Evolutionary conservation across 1,140 invertebrate species (phyloP), one percentile per base, ranked within the genome.

Genomic region (Bacillus rossius): DNA sequence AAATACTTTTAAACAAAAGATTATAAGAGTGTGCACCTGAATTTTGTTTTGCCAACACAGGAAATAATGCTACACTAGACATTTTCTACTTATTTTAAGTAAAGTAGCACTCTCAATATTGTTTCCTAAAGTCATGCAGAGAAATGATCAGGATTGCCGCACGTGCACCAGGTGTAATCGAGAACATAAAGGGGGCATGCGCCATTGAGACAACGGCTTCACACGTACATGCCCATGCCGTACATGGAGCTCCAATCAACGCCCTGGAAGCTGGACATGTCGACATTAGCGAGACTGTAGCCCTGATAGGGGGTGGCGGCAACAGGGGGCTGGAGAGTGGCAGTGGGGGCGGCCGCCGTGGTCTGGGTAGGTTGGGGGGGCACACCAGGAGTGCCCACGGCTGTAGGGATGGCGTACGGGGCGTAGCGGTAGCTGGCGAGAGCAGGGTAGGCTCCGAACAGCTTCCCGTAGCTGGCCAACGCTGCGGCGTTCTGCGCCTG

Each of bases 161-260:
- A 34, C 29, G 29, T 34, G 29, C 29, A 34, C 29, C 29, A 34
- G 29, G 29, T 34, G 29, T 4, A 34, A 34, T 7, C 29, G 10
- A 34, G 29, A 34, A 34, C 29, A 10, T 34, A 34, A 34, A 34
- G 29, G 29, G 29, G 29, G 29, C 29, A 34, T 10, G 29, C 4
- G 29, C 29, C 29, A 34, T 34, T 10, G 10, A 34, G 10, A 34
- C 10, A 10, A 34, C 5, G 29, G 38, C 52, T 76, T 79, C 86
- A 91, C 69, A 91, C 88, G 77, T 92, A 92, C 89, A 92, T 92
- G 68, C 89, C 89, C 80, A 92, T 88, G 63, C 89, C 89, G 73
- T 92, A 92, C 87, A 92, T 89, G 65, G 87, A 86, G 63, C 86
- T 83, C 91, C 91, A 92, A 75, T 92, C 91, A 61, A 92, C 87